phyloP scores from a whole-genome alignment of 2,888 invertebrate species.

The Nebria brevicollis region DNA sequence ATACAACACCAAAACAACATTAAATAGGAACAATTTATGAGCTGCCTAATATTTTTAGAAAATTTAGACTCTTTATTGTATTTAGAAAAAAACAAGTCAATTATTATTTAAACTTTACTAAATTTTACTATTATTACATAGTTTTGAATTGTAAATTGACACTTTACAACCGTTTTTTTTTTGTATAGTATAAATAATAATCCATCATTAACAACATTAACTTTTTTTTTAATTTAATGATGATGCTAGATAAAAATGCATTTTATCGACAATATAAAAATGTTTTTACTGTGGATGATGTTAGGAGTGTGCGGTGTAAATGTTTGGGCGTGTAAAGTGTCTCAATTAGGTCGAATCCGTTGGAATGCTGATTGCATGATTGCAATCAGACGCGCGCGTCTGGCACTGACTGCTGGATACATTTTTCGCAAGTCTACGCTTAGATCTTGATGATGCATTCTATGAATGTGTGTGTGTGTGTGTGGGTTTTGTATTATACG shows the following conservation, averaged over 20 bases:
- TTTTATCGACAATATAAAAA: neutral
- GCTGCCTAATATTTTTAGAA: no score
- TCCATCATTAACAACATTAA: no score
- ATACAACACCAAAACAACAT: neutral
- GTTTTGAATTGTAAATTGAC: no score
- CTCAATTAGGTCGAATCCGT: slow-evolving; percentile 29
- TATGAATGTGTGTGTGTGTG: slow-evolving; percentile 8
- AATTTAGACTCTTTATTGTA: no score
- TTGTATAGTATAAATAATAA: no score
- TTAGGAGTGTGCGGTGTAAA: neutral
- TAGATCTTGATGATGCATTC: slow-evolving; percentile 3
- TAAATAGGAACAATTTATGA: neutral
- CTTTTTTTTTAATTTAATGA: no score
- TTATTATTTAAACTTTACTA: no score
- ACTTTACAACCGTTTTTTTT: no score
- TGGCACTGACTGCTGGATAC: slow-evolving; percentile 9
- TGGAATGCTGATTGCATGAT: slow-evolving; percentile 24
- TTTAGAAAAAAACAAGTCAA: no score
- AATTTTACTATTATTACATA: no score
- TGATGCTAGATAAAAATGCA: neutral
- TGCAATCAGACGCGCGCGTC: slow-evolving; percentile 19
- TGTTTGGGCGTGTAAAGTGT: slow-evolving; percentile 10
- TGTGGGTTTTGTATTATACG: slow-evolving; percentile 21
- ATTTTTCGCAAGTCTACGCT: slow-evolving; percentile 17
- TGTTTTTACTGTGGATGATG: no score